A percentile compares a stretch with the other conserved stretches of the same genome.
These are phyloP conservation scores for Plemyria rubiginata DNA, from an alignment of 2,888 invertebrate species.

Conservation along the genomic window DNA sequence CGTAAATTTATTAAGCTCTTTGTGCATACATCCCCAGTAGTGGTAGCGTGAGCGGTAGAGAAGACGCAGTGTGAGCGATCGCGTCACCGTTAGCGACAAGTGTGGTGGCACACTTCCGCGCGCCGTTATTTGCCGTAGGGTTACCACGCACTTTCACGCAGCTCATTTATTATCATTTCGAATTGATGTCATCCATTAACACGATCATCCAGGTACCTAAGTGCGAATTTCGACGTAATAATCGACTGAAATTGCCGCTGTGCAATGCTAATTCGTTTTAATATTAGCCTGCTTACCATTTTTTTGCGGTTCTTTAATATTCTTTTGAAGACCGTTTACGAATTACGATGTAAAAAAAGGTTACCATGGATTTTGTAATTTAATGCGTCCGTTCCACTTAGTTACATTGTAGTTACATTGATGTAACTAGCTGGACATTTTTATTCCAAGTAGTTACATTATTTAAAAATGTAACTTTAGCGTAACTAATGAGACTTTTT, in stretches of 20 bases:
- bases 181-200: slow-evolving; percentile 32
- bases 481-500: too few relatives aligned
- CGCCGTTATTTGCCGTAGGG: slow-evolving; percentile 51
- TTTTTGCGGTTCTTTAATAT: background rate
- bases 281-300: background rate
- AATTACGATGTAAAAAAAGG: background rate
- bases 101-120: slow-evolving; percentile 51
- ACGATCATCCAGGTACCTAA: slow-evolving; percentile 8
- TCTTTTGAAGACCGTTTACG: background rate
- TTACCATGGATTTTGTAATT: background rate
- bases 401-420: too few relatives aligned
- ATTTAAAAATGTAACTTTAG: too few relatives aligned
- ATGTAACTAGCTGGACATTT: too few relatives aligned
- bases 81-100: slow-evolving; percentile 54
- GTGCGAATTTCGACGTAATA: slow-evolving; percentile 16
- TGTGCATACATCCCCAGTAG: background rate
- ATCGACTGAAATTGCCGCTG: slow-evolving; percentile 1
- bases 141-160: slow-evolving; percentile 39
- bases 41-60: background rate
- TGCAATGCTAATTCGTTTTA: background rate
- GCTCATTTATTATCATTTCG: slow-evolving; percentile 22
- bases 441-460: too few relatives aligned
- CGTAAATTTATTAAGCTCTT: background rate
- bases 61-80: slow-evolving; percentile 5
- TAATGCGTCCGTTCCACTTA: too few relatives aligned